Conservation (phyloP, 2,797 vertebrate genomes). For the Syngnathus acus region DNA sequence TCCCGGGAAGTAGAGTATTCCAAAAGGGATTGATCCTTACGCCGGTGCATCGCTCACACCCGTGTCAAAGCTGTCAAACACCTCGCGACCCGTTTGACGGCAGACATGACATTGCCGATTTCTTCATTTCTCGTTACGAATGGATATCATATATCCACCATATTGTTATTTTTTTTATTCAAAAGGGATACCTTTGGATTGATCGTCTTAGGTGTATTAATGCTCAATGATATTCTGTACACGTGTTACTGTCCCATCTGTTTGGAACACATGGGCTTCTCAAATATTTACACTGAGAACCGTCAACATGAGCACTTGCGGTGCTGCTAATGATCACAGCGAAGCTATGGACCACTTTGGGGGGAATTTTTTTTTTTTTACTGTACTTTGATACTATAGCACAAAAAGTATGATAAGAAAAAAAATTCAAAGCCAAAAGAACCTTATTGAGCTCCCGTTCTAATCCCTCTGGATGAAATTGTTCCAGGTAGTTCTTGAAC, state of each 20-base stretch:
- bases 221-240: constrained; percentile 3
- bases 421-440: background rate
- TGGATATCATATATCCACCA: no score
- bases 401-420: background rate
- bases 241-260: constrained; percentile 7
- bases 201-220: constrained; percentile 8
- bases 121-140: constrained; percentile 59
- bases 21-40: constrained; percentile 61
- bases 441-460: constrained; percentile 80
- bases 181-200: background rate
- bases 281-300: constrained; percentile 20
- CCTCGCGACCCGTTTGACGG: constrained; percentile 43
- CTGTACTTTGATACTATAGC: background rate
- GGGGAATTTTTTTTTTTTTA: no score
- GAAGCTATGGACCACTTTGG: background rate
- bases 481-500: constrained; percentile 80
- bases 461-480: constrained; percentile 80
- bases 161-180: no score
- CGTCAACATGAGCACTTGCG: constrained; percentile 8
- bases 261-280: constrained; percentile 18
- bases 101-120: constrained; percentile 55
- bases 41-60: constrained; percentile 54
- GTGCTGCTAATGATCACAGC: constrained; percentile 2
- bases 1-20: constrained; percentile 52
- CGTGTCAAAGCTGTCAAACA: constrained; percentile 63